Percentiles rank a stretch among this genome's conserved stretches.
phyloP scores from a whole-genome alignment of 2,113 vertebrate species.

The Prunella himalayana region DNA sequence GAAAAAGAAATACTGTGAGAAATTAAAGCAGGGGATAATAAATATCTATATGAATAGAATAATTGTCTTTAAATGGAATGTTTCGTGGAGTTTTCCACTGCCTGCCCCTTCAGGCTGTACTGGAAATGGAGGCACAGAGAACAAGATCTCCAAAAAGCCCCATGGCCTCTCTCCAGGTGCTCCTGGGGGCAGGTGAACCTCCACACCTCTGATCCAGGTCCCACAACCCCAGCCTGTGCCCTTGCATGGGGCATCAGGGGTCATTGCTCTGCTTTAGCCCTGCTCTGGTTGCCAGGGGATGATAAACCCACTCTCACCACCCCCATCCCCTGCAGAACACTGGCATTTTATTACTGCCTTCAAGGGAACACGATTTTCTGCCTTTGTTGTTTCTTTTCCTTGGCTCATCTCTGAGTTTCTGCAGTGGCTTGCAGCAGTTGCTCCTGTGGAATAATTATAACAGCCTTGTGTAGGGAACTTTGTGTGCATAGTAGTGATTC shows the following conservation, averaged over 20 bases:
- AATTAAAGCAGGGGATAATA: background rate
- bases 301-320: background rate
- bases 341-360: background rate
- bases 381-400: background rate
- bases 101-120: background rate
- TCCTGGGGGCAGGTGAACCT: background rate
- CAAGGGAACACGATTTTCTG: background rate
- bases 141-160: background rate
- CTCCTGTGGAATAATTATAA: background rate
- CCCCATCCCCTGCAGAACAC: background rate
- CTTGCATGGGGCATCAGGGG: background rate
- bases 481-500: background rate
- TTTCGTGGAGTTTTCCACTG: background rate
- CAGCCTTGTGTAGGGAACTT: background rate
- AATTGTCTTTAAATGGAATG: background rate
- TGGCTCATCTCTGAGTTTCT: background rate
- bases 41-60: background rate
- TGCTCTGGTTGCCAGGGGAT: background rate
- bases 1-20: background rate
- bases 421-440: background rate
- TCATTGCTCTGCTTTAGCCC: background rate
- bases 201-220: background rate
- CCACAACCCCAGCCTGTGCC: background rate
- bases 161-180: background rate
- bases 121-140: background rate